Percentiles rank a stretch among this genome's conserved stretches.
Conservation (phyloP, 1,140 invertebrate genomes). For the Trialeurodes vaporariorum region DNA sequence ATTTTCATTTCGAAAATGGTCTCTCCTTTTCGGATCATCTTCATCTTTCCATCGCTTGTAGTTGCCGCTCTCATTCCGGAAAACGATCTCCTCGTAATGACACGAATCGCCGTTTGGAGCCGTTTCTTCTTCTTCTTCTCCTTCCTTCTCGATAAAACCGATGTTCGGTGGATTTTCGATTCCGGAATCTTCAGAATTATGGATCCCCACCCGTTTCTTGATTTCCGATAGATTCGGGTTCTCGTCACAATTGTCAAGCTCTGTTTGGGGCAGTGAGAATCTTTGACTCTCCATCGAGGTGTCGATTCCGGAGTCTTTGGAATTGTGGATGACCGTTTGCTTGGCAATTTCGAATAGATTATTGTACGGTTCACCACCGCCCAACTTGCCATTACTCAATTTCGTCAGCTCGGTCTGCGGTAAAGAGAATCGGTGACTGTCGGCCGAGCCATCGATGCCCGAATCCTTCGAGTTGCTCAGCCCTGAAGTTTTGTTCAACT, state of each 20-base stretch:
- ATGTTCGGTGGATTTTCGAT: too few species aligned
- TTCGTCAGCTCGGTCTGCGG: not conserved
- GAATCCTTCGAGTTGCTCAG: not conserved
- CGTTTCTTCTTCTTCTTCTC: not conserved
- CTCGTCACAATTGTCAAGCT: not conserved
- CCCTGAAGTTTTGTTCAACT: not conserved
- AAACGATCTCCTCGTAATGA: not conserved
- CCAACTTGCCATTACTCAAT: not conserved
- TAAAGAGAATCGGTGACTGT: not conserved
- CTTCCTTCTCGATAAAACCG: not conserved
- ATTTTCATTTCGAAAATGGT: too few species aligned
- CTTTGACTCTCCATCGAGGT: not conserved
- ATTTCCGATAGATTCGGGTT: not conserved
- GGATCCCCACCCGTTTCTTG: not conserved
- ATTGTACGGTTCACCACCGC: not conserved
- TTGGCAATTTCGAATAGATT: too few species aligned
- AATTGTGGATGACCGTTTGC: not conserved
- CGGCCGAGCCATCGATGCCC: not conserved
- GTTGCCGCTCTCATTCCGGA: too few species aligned
- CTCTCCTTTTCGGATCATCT: not conserved
- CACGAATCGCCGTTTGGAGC: not conserved
- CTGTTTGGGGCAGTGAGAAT: not conserved
- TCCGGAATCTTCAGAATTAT: too few species aligned
- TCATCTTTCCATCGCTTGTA: too few species aligned
- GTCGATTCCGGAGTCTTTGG: not conserved